These are phyloP conservation scores for Chromis chromis DNA, from an alignment of 2,797 vertebrate genomes.

Conservation along the genomic window DNA sequence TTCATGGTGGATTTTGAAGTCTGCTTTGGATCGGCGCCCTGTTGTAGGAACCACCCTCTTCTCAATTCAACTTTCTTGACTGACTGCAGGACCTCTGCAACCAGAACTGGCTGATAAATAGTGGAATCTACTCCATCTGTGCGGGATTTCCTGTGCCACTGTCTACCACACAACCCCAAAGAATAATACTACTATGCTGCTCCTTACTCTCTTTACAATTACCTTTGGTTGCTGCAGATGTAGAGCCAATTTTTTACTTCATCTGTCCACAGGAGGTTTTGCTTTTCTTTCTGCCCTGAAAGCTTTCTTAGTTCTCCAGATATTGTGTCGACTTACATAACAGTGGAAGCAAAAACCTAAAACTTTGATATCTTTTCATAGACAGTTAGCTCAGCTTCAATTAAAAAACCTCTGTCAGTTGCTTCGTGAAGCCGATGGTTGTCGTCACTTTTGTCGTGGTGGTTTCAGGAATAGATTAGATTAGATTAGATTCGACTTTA, in stretches of 20 bases:
- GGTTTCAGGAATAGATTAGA: background rate
- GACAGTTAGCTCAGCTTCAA: no score
- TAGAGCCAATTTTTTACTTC: background rate
- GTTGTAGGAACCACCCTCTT: constrained; percentile 9
- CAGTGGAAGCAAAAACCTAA: background rate
- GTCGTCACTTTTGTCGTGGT: background rate
- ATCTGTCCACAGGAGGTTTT: background rate
- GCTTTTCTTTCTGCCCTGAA: background rate
- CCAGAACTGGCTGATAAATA: background rate
- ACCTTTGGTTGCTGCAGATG: background rate
- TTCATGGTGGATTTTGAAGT: constrained; percentile 24
- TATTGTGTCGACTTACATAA: constrained; percentile 2
- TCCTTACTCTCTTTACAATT: background rate
- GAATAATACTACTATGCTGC: background rate
- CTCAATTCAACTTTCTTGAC: constrained; percentile 8
- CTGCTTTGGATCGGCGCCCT: background rate
- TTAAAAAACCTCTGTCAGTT: background rate
- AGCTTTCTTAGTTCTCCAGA: background rate
- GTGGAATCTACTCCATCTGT: background rate
- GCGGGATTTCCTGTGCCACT: no score
- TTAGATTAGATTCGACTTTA: no score
- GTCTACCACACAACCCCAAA: no score
- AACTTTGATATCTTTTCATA: background rate
- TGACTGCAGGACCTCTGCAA: background rate
- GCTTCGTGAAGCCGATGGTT: background rate